Base-by-base conservation (phyloP, 2,113 vertebrate species). In the Seriola aureovittata region DNA sequence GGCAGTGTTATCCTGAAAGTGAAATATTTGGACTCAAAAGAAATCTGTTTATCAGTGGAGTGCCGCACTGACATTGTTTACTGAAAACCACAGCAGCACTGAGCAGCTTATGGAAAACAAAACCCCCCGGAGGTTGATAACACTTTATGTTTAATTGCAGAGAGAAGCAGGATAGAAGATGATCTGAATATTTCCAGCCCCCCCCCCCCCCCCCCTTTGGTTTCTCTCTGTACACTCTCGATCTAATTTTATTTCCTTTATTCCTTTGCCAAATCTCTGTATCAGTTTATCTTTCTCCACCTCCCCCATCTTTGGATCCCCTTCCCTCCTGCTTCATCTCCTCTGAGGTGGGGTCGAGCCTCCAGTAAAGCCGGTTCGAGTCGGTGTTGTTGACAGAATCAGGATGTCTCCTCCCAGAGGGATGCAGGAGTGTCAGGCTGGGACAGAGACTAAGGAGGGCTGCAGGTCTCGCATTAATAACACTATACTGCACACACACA, bases 341-440 rank as follows among this genome's bases (percentile, higher is more conserved):
- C 62, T 82, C n/a, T 1, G 54, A 70, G 76, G 78, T 32, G 72
- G 66, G 71, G 78, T 78, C 21, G 25, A 42, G 68, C 60, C 71
- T 48, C 76, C 17, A 14, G 71, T 79, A 25, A 78, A 87, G 77
- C 32, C 23, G 63, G 59, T 38, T 74, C 11, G 59, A 87, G 75
- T 63, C 4, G 3, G 74, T 32, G 10, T 34, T 70, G 86, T 89
- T 91, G 90, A 92, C 92, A 91, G 90, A 92, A 84, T 84, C 82
- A 79, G 87, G 85, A 90, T 87, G 87, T 73, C 63, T 82, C 80
- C 78, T 89, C 89, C 89, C 88, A 70, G 66, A 75, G 88, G 86
- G 88, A 72, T 57, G 68, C 80, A 54, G 75, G 62, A 63, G 85
- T 78, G 81, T 89, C 86, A 80, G 55, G 73, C 64, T 57, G 80